A percentile compares a stretch with the other conserved stretches of the same genome.
Conservation (phyloP, 2,113 vertebrate species). For the Probosciger aterrimus region DNA sequence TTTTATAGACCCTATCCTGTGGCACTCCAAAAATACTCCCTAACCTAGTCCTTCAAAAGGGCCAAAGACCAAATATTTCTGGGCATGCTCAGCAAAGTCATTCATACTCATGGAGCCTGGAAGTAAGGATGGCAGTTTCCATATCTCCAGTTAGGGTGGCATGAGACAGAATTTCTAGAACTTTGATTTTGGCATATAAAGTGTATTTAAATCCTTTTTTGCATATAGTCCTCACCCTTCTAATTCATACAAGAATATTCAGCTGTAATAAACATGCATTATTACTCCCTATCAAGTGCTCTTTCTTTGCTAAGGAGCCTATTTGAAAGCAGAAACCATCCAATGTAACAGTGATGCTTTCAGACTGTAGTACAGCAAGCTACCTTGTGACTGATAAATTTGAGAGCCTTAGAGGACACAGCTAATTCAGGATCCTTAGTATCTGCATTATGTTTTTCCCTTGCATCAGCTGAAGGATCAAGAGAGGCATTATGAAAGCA, state of each 20-base stretch:
- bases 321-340: neutral
- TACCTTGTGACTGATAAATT: neutral
- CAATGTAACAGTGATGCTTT: neutral
- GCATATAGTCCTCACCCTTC: neutral
- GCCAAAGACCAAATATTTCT: neutral
- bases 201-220: neutral
- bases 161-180: neutral
- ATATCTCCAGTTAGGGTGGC: neutral
- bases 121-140: neutral
- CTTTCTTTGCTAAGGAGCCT: neutral
- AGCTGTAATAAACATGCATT: neutral
- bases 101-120: neutral
- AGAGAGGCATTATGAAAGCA: neutral
- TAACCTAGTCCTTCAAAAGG: neutral
- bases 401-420: neutral
- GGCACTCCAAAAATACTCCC: neutral
- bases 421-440: neutral
- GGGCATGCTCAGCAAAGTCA: neutral
- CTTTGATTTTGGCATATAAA: neutral
- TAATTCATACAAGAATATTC: neutral
- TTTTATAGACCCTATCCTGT: neutral
- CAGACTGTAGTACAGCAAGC: neutral
- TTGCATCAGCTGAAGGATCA: neutral
- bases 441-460: neutral
- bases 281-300: neutral